A percentile compares a stretch with the other conserved stretches of the same genome.
These are phyloP conservation scores for Xiphophorus hellerii DNA, from an alignment of 2,113 vertebrate genomes.

Conservation along the genomic window DNA sequence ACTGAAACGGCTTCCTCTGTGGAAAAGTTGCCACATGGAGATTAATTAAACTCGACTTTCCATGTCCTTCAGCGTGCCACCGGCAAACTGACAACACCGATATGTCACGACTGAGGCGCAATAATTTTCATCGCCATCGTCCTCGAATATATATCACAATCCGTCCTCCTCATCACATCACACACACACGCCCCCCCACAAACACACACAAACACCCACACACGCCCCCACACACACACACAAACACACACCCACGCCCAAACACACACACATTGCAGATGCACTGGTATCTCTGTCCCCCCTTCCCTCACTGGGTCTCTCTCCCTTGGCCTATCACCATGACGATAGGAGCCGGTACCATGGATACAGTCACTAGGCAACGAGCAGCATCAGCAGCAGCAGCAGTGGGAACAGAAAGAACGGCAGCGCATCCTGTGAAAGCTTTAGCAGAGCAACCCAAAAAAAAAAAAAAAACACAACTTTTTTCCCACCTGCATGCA, in stretches of 20 bases:
- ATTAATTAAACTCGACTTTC: slow-evolving; percentile 5
- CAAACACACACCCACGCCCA: too few relatives aligned
- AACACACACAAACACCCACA: too few relatives aligned
- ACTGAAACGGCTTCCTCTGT: not conserved
- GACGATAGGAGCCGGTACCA: slow-evolving; percentile 69
- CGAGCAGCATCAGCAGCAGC: slow-evolving; percentile 70
- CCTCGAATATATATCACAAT: slow-evolving; percentile 31
- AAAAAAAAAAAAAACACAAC: slow-evolving; percentile 27
- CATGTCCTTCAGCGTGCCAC: slow-evolving; percentile 1
- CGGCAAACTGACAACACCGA: slow-evolving; percentile 10
- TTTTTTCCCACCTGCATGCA: slow-evolving; percentile 25
- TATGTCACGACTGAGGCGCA: not conserved
- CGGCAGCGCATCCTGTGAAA: slow-evolving; percentile 62
- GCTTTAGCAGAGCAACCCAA: slow-evolving; percentile 34
- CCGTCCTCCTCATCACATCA: slow-evolving; percentile 36
- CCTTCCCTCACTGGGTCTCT: slow-evolving; percentile 58
- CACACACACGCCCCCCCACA: slow-evolving; percentile 2
- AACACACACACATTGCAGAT: slow-evolving; percentile 59
- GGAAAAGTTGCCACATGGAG: not conserved
- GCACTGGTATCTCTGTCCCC: slow-evolving; percentile 56
- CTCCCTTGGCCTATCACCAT: slow-evolving; percentile 71
- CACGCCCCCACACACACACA: too few relatives aligned
- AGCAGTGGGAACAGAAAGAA: slow-evolving; percentile 37
- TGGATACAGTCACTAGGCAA: slow-evolving; percentile 77
- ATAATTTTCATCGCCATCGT: slow-evolving; percentile 11